These are phyloP conservation scores for Trichogramma pretiosum DNA, from an alignment of 1,140 invertebrate species.

Conservation along the genomic window DNA sequence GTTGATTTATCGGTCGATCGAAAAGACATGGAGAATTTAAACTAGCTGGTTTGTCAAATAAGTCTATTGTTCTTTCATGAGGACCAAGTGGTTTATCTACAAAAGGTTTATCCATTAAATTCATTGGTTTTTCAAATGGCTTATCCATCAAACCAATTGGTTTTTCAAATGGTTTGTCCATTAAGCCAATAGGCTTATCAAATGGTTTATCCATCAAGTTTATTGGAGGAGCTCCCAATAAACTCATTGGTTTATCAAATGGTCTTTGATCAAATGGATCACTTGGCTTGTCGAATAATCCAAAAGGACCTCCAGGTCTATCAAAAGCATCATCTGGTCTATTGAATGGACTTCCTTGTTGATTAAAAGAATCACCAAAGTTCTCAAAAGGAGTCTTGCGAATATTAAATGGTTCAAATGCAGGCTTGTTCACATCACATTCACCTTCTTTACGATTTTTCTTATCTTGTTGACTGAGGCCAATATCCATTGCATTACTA, in stretches of 20 bases:
- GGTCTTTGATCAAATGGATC: neutral
- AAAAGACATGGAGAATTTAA: conserved; percentile 1
- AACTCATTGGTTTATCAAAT: neutral
- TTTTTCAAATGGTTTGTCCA: neutral
- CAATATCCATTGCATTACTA: too few species aligned
- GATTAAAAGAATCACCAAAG: neutral
- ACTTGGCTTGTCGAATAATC: neutral
- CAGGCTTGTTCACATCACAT: neutral
- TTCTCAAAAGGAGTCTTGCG: neutral
- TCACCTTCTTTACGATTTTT: neutral
- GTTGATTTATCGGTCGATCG: conserved; percentile 9
- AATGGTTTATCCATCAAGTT: neutral
- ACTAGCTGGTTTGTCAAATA: neutral
- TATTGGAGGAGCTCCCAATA: neutral
- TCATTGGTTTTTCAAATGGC: neutral
- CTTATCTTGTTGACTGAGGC: neutral
- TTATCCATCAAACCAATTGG: neutral
- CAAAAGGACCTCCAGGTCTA: neutral
- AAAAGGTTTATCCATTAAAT: neutral
- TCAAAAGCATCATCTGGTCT: neutral
- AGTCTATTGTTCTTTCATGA: neutral
- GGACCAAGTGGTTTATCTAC: conserved; percentile 14
- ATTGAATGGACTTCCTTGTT: neutral
- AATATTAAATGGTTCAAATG: neutral
- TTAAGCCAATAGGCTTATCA: neutral